Percentiles rank a stretch among this genome's conserved stretches.
Evolutionary conservation across 2,113 vertebrate species (phyloP).

Genomic region (Phyllostomus hastatus): DNA sequence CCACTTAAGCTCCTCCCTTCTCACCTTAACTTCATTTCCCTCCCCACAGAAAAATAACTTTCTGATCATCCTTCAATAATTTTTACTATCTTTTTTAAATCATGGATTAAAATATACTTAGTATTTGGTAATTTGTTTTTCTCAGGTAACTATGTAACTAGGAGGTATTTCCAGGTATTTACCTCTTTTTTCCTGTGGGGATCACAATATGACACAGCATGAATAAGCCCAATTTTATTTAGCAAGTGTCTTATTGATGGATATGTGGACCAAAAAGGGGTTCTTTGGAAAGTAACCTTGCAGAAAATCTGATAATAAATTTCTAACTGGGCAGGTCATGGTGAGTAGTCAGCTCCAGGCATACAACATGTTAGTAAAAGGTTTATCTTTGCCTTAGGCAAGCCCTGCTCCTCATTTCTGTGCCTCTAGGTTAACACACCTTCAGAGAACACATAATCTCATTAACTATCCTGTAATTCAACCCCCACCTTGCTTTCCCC

Average conservation of each 20-base stretch:
- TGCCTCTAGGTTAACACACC: background rate
- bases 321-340: background rate
- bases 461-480: background rate
- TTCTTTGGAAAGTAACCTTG: background rate
- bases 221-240: background rate
- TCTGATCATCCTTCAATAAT: background rate
- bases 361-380: background rate
- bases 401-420: background rate
- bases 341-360: background rate
- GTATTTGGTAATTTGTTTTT: background rate
- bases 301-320: background rate
- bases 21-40: background rate
- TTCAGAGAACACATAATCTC: background rate
- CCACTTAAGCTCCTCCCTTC: background rate
- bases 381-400: background rate
- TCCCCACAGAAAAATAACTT: background rate
- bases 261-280: background rate
- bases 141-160: background rate
- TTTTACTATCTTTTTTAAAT: background rate
- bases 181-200: background rate
- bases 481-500: background rate
- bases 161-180: background rate
- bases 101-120: background rate
- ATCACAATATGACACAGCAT: background rate
- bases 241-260: background rate